Conservation (phyloP, 2,797 vertebrate genomes). For the Falco peregrinus region DNA sequence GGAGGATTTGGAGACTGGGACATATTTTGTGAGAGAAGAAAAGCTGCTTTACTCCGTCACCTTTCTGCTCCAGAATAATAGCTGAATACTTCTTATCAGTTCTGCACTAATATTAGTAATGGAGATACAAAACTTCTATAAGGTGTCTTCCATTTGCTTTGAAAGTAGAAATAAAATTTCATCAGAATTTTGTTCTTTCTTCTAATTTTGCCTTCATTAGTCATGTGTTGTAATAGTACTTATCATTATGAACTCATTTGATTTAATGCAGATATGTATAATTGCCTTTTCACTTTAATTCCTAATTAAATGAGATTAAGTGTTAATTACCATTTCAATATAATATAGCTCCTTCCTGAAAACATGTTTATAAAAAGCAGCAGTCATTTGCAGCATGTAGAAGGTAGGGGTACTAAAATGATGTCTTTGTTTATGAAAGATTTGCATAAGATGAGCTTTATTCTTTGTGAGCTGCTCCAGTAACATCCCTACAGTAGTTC, state of each 20-base stretch:
- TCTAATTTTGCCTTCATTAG: background rate
- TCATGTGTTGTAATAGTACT: background rate
- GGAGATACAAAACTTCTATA: background rate
- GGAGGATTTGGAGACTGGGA: background rate
- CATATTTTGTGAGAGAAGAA: background rate
- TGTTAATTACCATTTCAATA: background rate
- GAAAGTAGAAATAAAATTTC: background rate
- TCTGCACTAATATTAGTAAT: background rate
- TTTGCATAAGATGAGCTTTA: background rate
- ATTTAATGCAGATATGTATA: background rate
- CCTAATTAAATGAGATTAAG: background rate
- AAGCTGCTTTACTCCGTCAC: background rate
- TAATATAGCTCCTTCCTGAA: background rate
- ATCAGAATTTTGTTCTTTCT: background rate
- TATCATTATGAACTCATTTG: background rate
- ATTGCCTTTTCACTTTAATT: background rate
- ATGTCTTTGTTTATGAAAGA: background rate
- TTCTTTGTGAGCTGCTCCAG: background rate
- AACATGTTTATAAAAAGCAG: background rate
- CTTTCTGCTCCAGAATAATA: background rate
- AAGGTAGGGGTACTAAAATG: background rate
- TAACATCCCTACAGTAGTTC: background rate
- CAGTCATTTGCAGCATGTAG: background rate
- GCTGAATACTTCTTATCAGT: background rate
- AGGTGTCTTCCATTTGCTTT: background rate